These are phyloP conservation scores for Calidris pugnax DNA, from an alignment of 2,113 vertebrate species.

Conservation along the genomic window DNA sequence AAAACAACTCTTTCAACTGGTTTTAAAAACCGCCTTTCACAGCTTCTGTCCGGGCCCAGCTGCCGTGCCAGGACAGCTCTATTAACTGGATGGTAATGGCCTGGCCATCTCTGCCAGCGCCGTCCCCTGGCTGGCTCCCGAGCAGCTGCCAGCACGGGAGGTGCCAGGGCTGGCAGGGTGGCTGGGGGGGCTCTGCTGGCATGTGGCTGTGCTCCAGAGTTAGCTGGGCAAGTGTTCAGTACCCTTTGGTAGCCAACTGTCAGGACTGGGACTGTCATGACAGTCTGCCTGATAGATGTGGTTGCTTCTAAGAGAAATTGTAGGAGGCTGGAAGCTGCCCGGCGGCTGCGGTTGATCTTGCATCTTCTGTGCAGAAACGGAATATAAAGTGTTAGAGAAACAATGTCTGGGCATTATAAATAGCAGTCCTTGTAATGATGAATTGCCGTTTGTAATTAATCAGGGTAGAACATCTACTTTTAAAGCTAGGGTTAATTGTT, in stretches of 20 bases:
- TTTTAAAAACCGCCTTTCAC: neutral
- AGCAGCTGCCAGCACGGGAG: neutral
- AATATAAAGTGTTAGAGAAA: neutral
- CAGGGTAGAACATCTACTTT: neutral
- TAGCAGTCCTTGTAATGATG: neutral
- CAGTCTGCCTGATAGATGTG: neutral
- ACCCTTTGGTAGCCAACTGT: neutral
- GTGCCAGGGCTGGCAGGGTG: neutral
- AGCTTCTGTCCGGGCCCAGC: neutral
- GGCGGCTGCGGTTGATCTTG: neutral
- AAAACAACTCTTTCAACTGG: neutral
- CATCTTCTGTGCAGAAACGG: neutral
- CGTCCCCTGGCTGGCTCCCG: neutral
- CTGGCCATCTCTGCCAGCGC: neutral
- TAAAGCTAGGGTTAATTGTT: neutral
- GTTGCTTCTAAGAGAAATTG: neutral
- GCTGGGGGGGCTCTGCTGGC: neutral
- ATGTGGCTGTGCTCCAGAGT: neutral
- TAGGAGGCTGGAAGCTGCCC: neutral
- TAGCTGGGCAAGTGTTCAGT: neutral
- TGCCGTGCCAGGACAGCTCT: conserved; percentile 5
- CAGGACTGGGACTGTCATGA: neutral
- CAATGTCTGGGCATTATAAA: rapidly evolving
- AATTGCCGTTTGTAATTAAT: neutral
- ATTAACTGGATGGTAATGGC: neutral